A percentile compares a stretch with the other conserved stretches of the same genome.
Conservation (phyloP, 2,113 vertebrate species). For the Eonycteris spelaea region DNA sequence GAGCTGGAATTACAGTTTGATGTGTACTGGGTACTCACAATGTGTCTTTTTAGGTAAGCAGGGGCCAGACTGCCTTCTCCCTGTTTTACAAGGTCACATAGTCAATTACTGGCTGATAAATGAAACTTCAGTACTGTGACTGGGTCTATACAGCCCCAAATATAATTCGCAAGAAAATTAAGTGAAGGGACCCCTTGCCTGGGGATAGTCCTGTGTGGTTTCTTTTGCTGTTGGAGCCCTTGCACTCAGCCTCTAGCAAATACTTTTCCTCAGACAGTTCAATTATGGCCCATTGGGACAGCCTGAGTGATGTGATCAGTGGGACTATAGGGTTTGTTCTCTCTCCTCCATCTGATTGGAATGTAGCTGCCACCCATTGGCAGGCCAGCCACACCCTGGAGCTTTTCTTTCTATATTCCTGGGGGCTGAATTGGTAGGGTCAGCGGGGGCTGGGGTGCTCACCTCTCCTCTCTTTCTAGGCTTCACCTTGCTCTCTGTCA, state of each 20-base stretch:
- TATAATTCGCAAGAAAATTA: conserved; percentile 53
- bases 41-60: conserved; percentile 47
- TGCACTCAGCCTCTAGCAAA: conserved; percentile 30
- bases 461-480: neutral
- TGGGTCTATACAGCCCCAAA: conserved; percentile 36
- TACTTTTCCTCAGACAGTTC: neutral
- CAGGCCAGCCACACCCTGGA: neutral
- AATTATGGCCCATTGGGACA: neutral
- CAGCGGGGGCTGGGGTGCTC: neutral
- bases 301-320: neutral
- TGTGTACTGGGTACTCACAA: neutral
- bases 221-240: conserved; percentile 33
- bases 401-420: neutral
- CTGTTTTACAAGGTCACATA: conserved; percentile 44
- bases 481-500: neutral
- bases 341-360: neutral
- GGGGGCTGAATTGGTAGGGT: neutral
- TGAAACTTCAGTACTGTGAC: conserved; percentile 27
- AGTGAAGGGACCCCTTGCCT: conserved; percentile 1
- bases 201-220: conserved; percentile 7
- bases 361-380: neutral
- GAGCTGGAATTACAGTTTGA: conserved; percentile 5
- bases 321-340: neutral
- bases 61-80: neutral
- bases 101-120: conserved; percentile 64